Evolutionary conservation across 2,797 vertebrate species (phyloP).

Genomic region (Simalia tracyae): DNA sequence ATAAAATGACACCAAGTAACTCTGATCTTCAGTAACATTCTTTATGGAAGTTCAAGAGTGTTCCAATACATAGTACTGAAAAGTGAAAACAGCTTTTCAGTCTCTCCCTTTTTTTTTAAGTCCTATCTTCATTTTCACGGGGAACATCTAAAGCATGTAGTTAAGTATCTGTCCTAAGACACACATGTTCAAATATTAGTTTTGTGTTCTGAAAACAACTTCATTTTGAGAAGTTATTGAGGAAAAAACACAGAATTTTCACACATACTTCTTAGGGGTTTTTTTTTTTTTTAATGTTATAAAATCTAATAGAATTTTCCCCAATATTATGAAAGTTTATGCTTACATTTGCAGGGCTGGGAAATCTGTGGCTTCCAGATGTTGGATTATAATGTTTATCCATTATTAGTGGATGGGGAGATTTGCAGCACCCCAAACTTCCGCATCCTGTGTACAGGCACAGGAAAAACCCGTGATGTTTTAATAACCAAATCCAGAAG

Average conservation of each 20-base stretch:
- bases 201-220: background rate
- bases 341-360: background rate
- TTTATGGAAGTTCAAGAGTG: slow-evolving; percentile 12
- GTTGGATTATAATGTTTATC: background rate
- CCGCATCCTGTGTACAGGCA: background rate
- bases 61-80: slow-evolving; percentile 24
- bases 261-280: background rate
- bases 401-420: background rate
- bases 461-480: background rate
- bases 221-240: background rate
- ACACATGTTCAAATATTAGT: background rate
- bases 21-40: slow-evolving; percentile 34
- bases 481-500: background rate
- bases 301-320: background rate
- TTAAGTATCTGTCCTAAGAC: background rate
- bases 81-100: slow-evolving; percentile 20
- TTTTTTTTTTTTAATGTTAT: background rate
- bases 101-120: slow-evolving; percentile 1
- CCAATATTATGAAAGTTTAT: background rate
- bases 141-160: background rate
- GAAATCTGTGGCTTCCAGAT: background rate
- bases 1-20: slow-evolving; percentile 42
- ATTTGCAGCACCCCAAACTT: background rate
- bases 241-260: background rate
- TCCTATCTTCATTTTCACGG: background rate